Base-by-base conservation (phyloP, 92 coral and sea anemone species). In the Palythoa grandiflora region DNA sequence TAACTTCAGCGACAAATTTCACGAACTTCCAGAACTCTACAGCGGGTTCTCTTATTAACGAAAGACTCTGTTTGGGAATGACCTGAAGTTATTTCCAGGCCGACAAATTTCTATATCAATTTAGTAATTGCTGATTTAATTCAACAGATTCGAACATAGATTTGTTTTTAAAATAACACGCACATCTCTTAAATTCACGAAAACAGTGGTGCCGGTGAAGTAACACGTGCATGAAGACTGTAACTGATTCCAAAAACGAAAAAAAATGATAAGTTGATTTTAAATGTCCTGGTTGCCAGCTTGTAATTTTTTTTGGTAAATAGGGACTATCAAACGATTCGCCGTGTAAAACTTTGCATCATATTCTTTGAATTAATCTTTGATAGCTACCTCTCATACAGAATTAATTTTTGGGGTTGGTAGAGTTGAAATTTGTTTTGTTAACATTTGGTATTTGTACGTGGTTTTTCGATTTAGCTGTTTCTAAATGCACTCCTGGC, bases 301-400 rank as follows among this genome's bases (percentile, higher is more conserved):
- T n/a, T n/a, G n/a, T n/a, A n/a, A n/a, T n/a, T n/a, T n/a, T 80
- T 60, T 47, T 80, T 63, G 21, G 61, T 48, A 81, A 81, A 47
- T 66, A 81, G 66, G 38, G 55, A 66, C 86, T 19, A 63, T 15
- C 3, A 63, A 63, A 3, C 21, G 70, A 63, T 63, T 16, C 20
- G 61, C 17, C 2, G n/a, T n/a, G 50, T 21, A 77, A 77, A 77
- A 77, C 1, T 38, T 14, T 73, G 11, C 5, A 73, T 73, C 7
- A 17, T 8, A 40, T 75, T 21, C 36, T 50, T 47, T 75, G 38
- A 75, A 75, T 21, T 6, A 13, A 73, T 17, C 44, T 36, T 15
- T 72, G 17, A 17, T 57, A 6, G 12, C 14, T 44, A 40, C n/a
- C n/a, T n/a, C n/a, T n/a, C n/a, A n/a, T 28, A 59, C 65, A 59